Conservation (phyloP, 2,888 invertebrate species). For the Adelognathus sp. region DNA sequence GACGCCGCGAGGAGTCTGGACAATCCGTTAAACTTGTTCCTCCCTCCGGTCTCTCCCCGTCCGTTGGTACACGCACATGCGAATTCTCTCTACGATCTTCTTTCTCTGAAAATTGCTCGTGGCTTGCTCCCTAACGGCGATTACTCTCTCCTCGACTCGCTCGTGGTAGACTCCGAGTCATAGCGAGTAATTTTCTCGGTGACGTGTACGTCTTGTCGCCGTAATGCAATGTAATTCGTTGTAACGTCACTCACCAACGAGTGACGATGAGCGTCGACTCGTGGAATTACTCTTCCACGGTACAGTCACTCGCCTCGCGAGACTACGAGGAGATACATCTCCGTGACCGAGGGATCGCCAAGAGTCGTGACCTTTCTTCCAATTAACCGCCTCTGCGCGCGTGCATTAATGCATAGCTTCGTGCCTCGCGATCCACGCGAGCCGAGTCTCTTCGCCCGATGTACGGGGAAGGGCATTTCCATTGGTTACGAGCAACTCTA, state of each 20-base stretch:
- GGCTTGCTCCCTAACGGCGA: background rate
- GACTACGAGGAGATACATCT: no score
- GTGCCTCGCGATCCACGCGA: constrained; percentile 29
- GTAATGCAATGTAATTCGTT: constrained; percentile 42
- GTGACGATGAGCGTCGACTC: constrained; percentile 40
- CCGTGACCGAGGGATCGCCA: background rate
- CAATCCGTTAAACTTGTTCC: constrained; percentile 42
- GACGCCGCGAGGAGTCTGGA: constrained; percentile 42
- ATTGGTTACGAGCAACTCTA: background rate
- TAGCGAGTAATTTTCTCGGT: constrained; percentile 42
- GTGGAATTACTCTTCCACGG: background rate
- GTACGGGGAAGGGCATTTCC: constrained; percentile 14
- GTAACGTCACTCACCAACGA: constrained; percentile 54
- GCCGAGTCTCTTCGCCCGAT: constrained; percentile 3
- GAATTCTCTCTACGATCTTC: background rate
- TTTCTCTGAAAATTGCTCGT: background rate
- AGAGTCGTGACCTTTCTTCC: constrained; percentile 55
- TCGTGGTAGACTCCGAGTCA: background rate
- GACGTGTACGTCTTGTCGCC: constrained; percentile 43
- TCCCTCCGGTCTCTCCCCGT: background rate
- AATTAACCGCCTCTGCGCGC: constrained; percentile 55
- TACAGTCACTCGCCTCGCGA: background rate
- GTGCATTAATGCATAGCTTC: constrained; percentile 55
- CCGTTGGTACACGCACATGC: background rate
- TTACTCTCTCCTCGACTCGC: background rate